Evolutionary conservation across 2,888 invertebrate genomes (phyloP).

Genomic region (Cinara cedri): DNA sequence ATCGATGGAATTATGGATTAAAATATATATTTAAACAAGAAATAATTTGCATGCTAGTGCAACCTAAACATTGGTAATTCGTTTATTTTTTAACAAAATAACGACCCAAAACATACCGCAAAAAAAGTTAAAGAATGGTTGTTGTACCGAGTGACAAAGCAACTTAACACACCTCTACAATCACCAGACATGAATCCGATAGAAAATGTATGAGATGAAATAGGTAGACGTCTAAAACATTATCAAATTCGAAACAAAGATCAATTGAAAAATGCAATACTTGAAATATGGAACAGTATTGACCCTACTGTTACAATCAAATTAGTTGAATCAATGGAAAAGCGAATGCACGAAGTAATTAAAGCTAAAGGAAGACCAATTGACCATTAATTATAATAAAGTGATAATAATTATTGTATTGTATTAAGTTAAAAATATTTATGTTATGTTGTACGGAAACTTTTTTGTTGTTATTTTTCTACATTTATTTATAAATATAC

Average conservation of each 20-base stretch:
- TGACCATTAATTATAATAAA: too few relatives aligned
- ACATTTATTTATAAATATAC: too few relatives aligned
- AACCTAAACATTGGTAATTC: neutral
- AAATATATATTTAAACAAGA: too few relatives aligned
- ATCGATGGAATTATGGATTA: neutral
- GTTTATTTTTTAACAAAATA: conserved; percentile 4
- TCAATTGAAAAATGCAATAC: neutral
- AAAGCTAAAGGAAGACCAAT: neutral
- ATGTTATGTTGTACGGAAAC: too few relatives aligned
- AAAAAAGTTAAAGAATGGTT: conserved; percentile 6
- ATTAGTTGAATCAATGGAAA: neutral
- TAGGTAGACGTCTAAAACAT: neutral
- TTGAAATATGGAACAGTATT: neutral
- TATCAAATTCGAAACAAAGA: too few relatives aligned
- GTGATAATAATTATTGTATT: too few relatives aligned
- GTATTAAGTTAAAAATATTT: too few relatives aligned
- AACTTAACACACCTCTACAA: neutral
- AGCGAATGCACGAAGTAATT: neutral
- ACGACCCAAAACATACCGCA: neutral
- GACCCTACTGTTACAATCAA: too few relatives aligned
- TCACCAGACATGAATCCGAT: neutral
- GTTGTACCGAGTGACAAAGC: neutral
- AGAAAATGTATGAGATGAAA: neutral
- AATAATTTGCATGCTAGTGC: neutral
- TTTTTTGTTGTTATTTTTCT: too few relatives aligned